Percentiles rank a stretch among this genome's conserved stretches.
These are phyloP conservation scores for Vanacampus margaritifer DNA, from an alignment of 2,113 vertebrate genomes.

Conservation along the genomic window DNA sequence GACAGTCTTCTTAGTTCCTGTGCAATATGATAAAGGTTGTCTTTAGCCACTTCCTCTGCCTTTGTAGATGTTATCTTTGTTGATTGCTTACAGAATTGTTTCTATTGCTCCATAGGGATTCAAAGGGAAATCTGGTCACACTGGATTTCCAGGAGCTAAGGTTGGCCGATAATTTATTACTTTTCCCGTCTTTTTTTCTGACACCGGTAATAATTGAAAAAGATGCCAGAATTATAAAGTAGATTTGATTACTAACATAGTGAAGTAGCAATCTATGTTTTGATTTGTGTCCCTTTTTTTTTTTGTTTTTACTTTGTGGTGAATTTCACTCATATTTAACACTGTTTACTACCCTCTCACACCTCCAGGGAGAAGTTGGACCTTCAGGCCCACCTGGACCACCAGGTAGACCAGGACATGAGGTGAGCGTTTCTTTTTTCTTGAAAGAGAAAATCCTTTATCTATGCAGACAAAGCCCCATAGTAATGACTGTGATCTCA, in stretches of 20 bases:
- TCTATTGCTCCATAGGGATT: constrained; percentile 66
- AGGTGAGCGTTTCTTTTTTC: constrained; percentile 68
- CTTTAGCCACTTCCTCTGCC: neutral
- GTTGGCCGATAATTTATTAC: constrained; percentile 45
- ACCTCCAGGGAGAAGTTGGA: constrained; percentile 83
- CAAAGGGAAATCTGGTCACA: constrained; percentile 70
- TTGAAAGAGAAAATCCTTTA: neutral
- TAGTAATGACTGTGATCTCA: neutral
- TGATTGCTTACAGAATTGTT: no score
- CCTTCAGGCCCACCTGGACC: constrained; percentile 80
- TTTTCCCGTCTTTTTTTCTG: constrained; percentile 22
- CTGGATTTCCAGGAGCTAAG: constrained; percentile 71
- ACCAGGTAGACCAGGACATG: constrained; percentile 79
- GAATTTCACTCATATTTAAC: neutral
- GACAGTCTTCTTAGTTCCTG: no score
- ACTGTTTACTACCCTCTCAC: constrained; percentile 1
- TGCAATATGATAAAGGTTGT: neutral
- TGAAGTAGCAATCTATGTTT: neutral
- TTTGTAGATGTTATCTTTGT: no score
- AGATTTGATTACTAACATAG: neutral
- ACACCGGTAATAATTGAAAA: constrained; percentile 8
- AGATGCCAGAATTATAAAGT: neutral
- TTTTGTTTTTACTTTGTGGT: neutral
- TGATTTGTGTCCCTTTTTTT: neutral
- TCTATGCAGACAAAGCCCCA: neutral